Evolutionary conservation across 2,113 vertebrate species (phyloP).

Genomic region (Mungos mungo): DNA sequence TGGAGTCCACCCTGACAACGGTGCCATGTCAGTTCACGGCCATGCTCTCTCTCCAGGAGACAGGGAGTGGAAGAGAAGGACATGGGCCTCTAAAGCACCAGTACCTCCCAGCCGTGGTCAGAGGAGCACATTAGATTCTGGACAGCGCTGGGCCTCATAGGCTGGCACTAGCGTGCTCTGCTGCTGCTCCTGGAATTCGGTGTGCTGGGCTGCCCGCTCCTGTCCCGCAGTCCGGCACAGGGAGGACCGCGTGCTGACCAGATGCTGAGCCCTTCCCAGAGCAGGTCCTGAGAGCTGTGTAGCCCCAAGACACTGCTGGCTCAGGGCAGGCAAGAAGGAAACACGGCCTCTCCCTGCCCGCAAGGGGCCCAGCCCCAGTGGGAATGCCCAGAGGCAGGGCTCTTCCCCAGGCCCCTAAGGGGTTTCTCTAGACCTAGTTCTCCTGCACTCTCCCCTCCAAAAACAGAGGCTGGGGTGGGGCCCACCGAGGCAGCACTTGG

Average conservation of each 20-base stretch:
- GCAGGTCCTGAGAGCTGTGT: background rate
- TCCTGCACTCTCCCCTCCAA: background rate
- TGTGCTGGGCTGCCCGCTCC: background rate
- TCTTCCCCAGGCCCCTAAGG: background rate
- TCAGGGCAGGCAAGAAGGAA: background rate
- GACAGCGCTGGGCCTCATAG: accelerated
- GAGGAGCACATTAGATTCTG: background rate
- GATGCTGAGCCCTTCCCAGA: background rate
- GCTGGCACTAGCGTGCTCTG: background rate
- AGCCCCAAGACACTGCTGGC: background rate
- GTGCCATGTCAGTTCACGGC: background rate
- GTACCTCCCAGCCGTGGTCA: accelerated
- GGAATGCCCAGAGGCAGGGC: background rate
- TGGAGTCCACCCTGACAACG: background rate
- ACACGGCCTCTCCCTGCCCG: background rate
- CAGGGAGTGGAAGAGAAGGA: too few relatives aligned
- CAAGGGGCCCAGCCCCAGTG: background rate
- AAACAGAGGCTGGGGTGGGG: background rate
- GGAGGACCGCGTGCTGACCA: accelerated
- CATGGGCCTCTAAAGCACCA: background rate
- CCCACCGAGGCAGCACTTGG: background rate
- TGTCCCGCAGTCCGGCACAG: background rate
- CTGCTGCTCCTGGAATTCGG: background rate
- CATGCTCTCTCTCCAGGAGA: too few relatives aligned
- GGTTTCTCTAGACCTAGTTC: background rate